phyloP scores from a whole-genome alignment of 2,888 invertebrate genomes.

The Nomada ruficornis region DNA sequence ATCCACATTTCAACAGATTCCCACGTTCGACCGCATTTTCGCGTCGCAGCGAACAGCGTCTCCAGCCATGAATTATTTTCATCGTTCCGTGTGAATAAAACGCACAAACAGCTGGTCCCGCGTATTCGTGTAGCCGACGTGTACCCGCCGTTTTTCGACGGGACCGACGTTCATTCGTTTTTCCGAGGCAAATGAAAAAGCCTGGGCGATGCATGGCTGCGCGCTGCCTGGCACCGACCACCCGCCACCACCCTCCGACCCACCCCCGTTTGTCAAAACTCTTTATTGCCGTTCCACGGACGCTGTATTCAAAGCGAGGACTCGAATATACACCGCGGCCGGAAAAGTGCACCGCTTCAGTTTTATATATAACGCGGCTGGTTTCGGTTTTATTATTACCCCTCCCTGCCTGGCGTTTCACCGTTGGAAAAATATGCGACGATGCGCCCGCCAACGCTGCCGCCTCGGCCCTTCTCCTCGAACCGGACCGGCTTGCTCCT shows the following conservation, averaged over 20 bases:
- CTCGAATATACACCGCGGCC: conserved; percentile 68
- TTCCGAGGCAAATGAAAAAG: conserved; percentile 77
- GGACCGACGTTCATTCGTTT: conserved; percentile 75
- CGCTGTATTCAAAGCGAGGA: conserved; percentile 79
- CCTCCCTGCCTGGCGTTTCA: conserved; percentile 6
- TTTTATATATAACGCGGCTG: conserved; percentile 70
- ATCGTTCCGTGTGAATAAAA: conserved; percentile 50
- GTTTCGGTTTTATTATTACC: conserved; percentile 72
- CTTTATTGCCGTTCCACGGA: conserved; percentile 80
- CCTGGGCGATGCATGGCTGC: conserved; percentile 62
- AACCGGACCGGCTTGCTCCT: conserved; percentile 47
- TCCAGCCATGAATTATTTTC: conserved; percentile 42
- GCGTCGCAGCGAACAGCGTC: background rate
- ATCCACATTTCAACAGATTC: background rate
- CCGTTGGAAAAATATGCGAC: conserved; percentile 48
- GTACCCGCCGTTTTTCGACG: conserved; percentile 72
- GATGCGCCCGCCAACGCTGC: conserved; percentile 10
- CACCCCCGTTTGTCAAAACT: conserved; percentile 81
- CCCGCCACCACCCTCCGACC: background rate
- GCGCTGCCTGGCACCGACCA: conserved; percentile 22
- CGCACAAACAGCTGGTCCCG: conserved; percentile 56
- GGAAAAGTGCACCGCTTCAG: conserved; percentile 74
- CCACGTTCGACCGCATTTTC: background rate
- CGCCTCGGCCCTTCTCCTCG: conserved; percentile 2
- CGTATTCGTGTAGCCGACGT: conserved; percentile 73